These are phyloP conservation scores for Drosophila burlai DNA, from an alignment of 1,140 invertebrate species.

Conservation along the genomic window DNA sequence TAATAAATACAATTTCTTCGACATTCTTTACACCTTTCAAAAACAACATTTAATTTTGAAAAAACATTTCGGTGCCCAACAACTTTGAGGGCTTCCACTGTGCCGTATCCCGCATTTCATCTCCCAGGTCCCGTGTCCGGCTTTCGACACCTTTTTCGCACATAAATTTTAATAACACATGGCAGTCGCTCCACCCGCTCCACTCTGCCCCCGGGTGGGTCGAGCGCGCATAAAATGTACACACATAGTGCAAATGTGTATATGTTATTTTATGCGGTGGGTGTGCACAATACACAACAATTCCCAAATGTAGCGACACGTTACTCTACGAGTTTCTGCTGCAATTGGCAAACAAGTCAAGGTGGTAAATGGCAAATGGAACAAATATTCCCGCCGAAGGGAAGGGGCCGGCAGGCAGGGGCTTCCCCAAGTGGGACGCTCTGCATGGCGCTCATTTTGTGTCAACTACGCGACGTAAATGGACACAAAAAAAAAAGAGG, in stretches of 20 bases:
- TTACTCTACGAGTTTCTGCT: constrained; percentile 53
- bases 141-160: constrained; percentile 75
- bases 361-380: constrained; percentile 73
- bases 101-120: constrained; percentile 7
- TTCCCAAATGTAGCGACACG: constrained; percentile 80
- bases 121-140: constrained; percentile 36
- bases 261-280: constrained; percentile 26
- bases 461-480: constrained; percentile 71
- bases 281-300: constrained; percentile 71
- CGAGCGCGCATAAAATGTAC: constrained; percentile 61
- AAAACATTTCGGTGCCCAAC: not conserved
- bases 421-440: constrained; percentile 50
- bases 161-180: constrained; percentile 82
- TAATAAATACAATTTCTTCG: not conserved
- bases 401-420: constrained; percentile 2
- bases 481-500: constrained; percentile 18
- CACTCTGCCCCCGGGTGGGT: not conserved
- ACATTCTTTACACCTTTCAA: not conserved
- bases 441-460: constrained; percentile 70
- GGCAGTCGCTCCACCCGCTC: constrained; percentile 23
- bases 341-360: constrained; percentile 79
- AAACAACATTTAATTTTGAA: not conserved
- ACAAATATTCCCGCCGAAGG: constrained; percentile 31
- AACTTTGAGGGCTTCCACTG: constrained; percentile 9
- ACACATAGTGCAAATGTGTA: constrained; percentile 52